Percentiles rank a stretch among this genome's conserved stretches.
These are phyloP conservation scores for Conchocele bisecta DNA, from an alignment of 2,888 invertebrate genomes.

Conservation along the genomic window DNA sequence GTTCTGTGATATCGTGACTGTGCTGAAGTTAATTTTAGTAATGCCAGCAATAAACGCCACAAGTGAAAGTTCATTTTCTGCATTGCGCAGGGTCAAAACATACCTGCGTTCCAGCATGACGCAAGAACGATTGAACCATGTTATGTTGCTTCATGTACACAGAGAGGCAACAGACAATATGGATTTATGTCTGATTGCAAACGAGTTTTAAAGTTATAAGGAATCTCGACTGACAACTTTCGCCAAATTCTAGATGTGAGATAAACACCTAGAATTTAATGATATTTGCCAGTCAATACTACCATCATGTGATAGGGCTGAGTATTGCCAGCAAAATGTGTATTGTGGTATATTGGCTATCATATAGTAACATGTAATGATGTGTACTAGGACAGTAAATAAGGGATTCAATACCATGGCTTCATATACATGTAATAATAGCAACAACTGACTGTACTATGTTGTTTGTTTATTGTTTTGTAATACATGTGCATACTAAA, in stretches of 20 bases:
- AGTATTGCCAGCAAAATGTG: too few relatives aligned
- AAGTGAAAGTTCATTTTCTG: constrained; percentile 39
- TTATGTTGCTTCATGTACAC: constrained; percentile 22
- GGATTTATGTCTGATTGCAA: constrained; percentile 1
- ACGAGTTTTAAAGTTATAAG: constrained; percentile 9
- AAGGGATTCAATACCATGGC: too few relatives aligned
- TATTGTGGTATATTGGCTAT: too few relatives aligned
- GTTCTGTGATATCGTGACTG: constrained; percentile 24
- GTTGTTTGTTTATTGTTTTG: too few relatives aligned
- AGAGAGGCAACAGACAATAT: constrained; percentile 12
- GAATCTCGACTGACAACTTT: constrained; percentile 1
- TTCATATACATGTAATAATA: too few relatives aligned
- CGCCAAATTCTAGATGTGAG: constrained; percentile 1
- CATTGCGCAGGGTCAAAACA: constrained; percentile 10
- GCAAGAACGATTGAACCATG: constrained; percentile 6
- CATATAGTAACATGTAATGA: too few relatives aligned
- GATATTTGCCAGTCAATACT: too few relatives aligned
- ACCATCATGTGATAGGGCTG: too few relatives aligned
- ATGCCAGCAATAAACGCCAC: constrained; percentile 34
- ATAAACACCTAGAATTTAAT: too few relatives aligned
- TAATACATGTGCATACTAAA: too few relatives aligned
- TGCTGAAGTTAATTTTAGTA: constrained; percentile 30
- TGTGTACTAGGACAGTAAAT: too few relatives aligned
- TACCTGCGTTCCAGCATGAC: constrained; percentile 4
- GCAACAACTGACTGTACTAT: too few relatives aligned